A percentile compares a stretch with the other conserved stretches of the same genome.
Conservation (phyloP, 2,888 invertebrate species). For the Scrobipalpa costella region DNA sequence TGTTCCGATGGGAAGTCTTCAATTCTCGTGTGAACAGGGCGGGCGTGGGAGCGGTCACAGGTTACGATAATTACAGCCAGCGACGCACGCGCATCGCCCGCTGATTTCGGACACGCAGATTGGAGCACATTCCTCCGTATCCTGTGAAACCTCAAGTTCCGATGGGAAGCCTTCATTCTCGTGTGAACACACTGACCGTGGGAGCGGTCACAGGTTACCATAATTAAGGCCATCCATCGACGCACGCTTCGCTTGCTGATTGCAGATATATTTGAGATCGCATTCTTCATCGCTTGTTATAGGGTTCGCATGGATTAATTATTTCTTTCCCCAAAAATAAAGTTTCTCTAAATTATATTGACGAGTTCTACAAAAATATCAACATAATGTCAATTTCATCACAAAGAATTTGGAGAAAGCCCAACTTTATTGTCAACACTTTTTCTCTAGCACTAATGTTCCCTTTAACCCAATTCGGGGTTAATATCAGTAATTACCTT, state of each 20-base stretch:
- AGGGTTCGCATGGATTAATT: too few species aligned
- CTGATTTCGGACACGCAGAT: conserved; percentile 27
- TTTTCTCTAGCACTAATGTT: background rate
- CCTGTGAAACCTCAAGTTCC: too few species aligned
- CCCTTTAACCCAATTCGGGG: background rate
- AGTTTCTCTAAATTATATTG: background rate
- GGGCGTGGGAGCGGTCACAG: conserved; percentile 74
- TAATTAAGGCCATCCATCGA: too few species aligned
- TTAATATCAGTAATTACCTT: conserved; percentile 14
- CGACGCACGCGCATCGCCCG: conserved; percentile 37
- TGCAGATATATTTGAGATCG: too few species aligned
- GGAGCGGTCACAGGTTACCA: too few species aligned
- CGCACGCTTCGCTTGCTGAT: too few species aligned
- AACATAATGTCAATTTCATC: background rate
- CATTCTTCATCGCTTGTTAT: too few species aligned
- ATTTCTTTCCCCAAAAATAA: too few species aligned
- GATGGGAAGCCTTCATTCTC: background rate
- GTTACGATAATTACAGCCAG: conserved; percentile 67
- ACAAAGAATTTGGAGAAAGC: background rate
- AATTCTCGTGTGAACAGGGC: conserved; percentile 73
- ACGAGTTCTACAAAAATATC: background rate
- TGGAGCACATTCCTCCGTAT: background rate
- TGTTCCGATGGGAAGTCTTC: conserved; percentile 69
- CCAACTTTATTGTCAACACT: background rate
- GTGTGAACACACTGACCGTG: too few species aligned